Conservation (phyloP, 92 coral and sea anemone genomes). For the Desmophyllum pertusum region DNA sequence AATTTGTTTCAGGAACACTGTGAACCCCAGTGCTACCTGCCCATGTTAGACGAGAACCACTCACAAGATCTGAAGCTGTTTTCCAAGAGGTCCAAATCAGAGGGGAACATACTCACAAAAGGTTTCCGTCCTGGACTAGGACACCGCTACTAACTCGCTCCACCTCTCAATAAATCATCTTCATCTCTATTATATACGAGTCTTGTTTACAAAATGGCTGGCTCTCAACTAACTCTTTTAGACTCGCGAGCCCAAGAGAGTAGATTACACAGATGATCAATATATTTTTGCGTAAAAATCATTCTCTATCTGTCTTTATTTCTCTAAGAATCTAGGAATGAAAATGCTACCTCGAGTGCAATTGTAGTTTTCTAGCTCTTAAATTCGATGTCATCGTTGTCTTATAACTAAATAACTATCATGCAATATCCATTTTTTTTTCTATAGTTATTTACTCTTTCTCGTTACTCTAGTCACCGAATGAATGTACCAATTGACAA, state of each 20-base stretch:
- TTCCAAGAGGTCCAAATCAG: constrained; percentile 92
- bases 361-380: not conserved
- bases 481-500: not conserved
- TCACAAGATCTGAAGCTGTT: constrained; percentile 85
- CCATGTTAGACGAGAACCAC: constrained; percentile 88
- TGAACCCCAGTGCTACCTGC: constrained; percentile 86
- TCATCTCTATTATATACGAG: not conserved
- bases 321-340: not conserved
- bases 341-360: not conserved
- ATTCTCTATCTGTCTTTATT: not conserved
- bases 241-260: too few species aligned
- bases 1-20: constrained; percentile 71
- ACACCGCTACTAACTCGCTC: constrained; percentile 31
- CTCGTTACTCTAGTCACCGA: not conserved
- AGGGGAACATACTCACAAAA: constrained; percentile 75
- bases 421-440: not conserved
- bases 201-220: not conserved
- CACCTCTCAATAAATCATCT: not conserved
- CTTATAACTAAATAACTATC: not conserved
- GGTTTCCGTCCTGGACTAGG: constrained; percentile 92
- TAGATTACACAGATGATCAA: not conserved
- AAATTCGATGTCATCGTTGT: not conserved
- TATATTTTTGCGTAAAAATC: not conserved
- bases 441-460: not conserved
- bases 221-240: not conserved